Base-by-base conservation (phyloP, 2,113 vertebrate genomes). In the Platanista minor region DNA sequence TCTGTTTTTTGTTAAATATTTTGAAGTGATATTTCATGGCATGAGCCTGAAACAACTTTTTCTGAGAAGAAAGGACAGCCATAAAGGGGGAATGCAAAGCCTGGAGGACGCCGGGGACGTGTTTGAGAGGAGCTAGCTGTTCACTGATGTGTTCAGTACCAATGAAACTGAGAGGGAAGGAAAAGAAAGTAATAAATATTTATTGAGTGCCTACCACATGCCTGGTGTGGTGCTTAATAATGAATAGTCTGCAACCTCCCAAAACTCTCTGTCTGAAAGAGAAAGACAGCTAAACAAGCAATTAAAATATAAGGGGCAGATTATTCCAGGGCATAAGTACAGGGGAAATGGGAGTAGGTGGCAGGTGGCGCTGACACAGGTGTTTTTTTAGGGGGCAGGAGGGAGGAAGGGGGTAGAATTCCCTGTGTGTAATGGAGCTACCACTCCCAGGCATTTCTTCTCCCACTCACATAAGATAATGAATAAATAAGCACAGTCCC, bases 1-100 rank as follows among this genome's bases (percentile, higher is more conserved):
- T 97, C 31, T 94, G 41, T 49, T 80, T 94, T 96, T 95, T 92
- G 91, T 95, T 90, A 97, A 87, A 78, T 97, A 88, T 95, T 96
- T 93, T 66, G 41, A 97, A 92, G 61, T 94, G 97, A 90, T 61
- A 95, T 93, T 78, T 87, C 90, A 39, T 72, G 77, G 43, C 52
- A 39, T 88, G 66, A 96, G n/a, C 46, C 81, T 59, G 57, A 81
- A 93, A 86, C 87, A 93, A 85, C 71, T 92, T 95, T 74, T 85
- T 72, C 71, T 66, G 43, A 80, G 46, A 12, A 1, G 87, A 62
- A 92, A 61, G 36, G 66, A 88, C n/a, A 62, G 29, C n/a, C n/a
- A 41, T 6, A 41, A 74, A 54, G 6, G 23, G 3, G 31, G 33
- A 41, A 4, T 1, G 0, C 20, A 39, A 18, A 21, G 36, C 25